Evolutionary conservation across 2,888 invertebrate genomes (phyloP), one percentile per base, ranked within the genome.

Genomic region (Zaprionus obscuricornis): DNA sequence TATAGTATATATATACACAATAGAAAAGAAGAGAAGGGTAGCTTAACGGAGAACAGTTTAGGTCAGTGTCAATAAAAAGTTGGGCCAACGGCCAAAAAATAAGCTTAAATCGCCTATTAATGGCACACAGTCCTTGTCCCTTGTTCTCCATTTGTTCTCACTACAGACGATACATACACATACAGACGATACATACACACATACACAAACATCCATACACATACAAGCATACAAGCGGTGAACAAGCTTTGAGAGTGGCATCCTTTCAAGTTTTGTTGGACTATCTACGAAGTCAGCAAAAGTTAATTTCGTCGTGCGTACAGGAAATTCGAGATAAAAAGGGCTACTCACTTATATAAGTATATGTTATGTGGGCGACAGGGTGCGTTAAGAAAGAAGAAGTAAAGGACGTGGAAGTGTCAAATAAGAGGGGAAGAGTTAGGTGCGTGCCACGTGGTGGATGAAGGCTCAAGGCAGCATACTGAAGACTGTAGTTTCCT

Each of bases 21-120:
- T n/a, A n/a, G n/a, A n/a, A n/a, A n/a, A n/a, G n/a, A n/a, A n/a
- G n/a, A n/a, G n/a, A n/a, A n/a, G n/a, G n/a, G n/a, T n/a, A n/a
- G n/a, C n/a, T n/a, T n/a, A n/a, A n/a, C n/a, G n/a, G 50, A 58
- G 39, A 24, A 43, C 63, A 56, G n/a, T 27, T 27, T 33, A 45
- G 64, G 22, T 34, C 63, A 66, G 56, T 78, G 70, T 70, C 83
- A 78, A 78, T 77, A 77, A 84, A 79, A 73, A 62, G 63, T 56
- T 49, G 54, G 39, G 51, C 60, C 43, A 72, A 82, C 66, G 74
- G 75, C 40, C 72, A 82, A 77, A 78, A 78, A 84, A 78, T 72
- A 73, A 84, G 81, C 77, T 78, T 73, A 78, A 84, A 84, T 78
- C 83, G 78, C 75, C 78, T 82, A 78, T 78, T 78, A 82, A 75